Evolutionary conservation across 2,113 vertebrate genomes (phyloP).

Genomic region (Anguilla japonica): DNA sequence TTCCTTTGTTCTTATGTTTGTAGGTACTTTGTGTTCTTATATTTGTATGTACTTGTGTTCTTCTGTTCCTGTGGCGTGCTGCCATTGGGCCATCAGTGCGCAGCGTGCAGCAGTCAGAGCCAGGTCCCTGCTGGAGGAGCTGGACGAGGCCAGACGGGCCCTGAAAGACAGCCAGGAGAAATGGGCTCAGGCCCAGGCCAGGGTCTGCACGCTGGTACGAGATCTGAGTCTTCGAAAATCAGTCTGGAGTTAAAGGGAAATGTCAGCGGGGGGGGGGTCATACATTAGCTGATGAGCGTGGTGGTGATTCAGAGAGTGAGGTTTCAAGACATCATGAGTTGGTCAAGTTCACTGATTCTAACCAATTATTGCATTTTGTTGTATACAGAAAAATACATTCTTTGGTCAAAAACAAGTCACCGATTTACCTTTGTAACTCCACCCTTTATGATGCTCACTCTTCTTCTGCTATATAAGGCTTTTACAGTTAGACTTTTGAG

Average conservation of each 20-base stretch:
- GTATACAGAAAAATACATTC: too few species aligned
- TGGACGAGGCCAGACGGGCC: slow-evolving; percentile 63
- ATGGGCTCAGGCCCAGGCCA: slow-evolving; percentile 49
- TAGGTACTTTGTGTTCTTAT: background rate
- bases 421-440: too few species aligned
- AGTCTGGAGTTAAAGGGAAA: background rate
- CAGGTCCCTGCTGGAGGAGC: slow-evolving; percentile 62
- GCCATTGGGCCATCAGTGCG: slow-evolving; percentile 49
- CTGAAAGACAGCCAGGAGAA: slow-evolving; percentile 65
- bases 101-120: slow-evolving; percentile 59
- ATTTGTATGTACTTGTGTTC: background rate
- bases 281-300: background rate
- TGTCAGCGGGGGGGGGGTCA: background rate
- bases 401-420: too few species aligned
- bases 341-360: too few species aligned
- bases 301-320: background rate
- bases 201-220: slow-evolving; percentile 61
- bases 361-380: too few species aligned
- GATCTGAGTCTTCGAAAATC: background rate
- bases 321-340: background rate
- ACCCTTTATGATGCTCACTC: too few species aligned
- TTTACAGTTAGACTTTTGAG: background rate
- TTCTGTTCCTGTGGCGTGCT: background rate
- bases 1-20: background rate
- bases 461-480: too few species aligned